Evolutionary conservation across 2,797 vertebrate genomes (phyloP).

Genomic region (Hybognathus amarus): DNA sequence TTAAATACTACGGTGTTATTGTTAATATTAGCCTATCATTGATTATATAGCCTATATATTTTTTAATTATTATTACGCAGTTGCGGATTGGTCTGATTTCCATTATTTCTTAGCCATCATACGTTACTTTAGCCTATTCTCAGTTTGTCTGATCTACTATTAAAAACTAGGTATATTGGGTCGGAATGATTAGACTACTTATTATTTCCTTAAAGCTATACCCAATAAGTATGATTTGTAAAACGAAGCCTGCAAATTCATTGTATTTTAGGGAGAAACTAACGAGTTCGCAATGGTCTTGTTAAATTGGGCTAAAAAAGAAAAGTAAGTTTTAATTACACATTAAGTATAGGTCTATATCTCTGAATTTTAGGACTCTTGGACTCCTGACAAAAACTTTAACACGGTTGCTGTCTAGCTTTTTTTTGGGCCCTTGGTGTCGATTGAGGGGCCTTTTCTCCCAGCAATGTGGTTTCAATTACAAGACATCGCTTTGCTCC

Average conservation of each 20-base stretch:
- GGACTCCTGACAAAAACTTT: slow-evolving; percentile 21
- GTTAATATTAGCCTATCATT: neutral
- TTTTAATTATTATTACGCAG: neutral
- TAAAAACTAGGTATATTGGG: neutral
- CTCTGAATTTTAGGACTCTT: neutral
- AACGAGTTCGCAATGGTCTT: neutral
- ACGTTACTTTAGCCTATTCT: slow-evolving; percentile 2
- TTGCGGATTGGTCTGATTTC: neutral
- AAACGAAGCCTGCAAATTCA: neutral
- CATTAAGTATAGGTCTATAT: neutral
- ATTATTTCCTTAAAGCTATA: neutral
- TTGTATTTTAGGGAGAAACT: neutral
- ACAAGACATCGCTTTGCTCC: slow-evolving; percentile 68
- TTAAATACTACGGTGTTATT: neutral
- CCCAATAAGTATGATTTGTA: neutral
- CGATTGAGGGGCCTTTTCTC: slow-evolving; percentile 62
- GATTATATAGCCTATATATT: neutral
- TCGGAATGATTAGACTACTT: neutral
- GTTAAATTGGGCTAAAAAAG: slow-evolving; percentile 11
- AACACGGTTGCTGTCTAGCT: neutral
- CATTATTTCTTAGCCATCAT: neutral
- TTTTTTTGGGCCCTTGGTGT: slow-evolving; percentile 59
- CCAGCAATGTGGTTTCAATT: slow-evolving; percentile 76
- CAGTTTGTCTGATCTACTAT: neutral
- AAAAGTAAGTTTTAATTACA: slow-evolving; percentile 5